Conservation (phyloP, 2,797 vertebrate species). For the Pipistrellus kuhlii region DNA sequence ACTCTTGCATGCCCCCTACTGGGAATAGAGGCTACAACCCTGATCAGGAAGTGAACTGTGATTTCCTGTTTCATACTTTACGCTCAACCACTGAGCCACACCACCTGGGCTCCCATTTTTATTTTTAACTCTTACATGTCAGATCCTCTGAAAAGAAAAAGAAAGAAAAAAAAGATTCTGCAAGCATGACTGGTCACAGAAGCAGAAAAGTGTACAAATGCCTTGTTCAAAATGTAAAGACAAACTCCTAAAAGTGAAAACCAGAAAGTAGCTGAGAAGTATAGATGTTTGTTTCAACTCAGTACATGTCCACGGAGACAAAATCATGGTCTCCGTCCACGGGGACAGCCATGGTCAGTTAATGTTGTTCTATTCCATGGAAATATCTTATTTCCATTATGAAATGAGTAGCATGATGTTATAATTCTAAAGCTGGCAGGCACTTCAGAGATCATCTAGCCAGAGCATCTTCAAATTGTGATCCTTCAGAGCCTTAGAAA, state of each 20-base stretch:
- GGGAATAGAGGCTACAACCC: too few species aligned
- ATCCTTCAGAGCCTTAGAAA: neutral
- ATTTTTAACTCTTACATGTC: conserved; percentile 56
- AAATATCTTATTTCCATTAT: conserved; percentile 21
- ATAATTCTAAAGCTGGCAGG: conserved; percentile 7
- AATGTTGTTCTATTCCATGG: neutral
- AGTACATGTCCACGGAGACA: neutral
- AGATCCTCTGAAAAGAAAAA: neutral
- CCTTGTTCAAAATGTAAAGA: neutral
- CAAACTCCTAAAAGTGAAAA: neutral
- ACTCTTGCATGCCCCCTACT: too few species aligned
- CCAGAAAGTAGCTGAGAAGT: neutral
- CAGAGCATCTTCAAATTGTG: neutral
- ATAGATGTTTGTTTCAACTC: conserved; percentile 34
- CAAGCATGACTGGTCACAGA: neutral
- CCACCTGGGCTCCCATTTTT: neutral
- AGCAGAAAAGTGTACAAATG: neutral
- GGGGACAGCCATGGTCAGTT: neutral
- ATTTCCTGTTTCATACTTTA: too few species aligned
- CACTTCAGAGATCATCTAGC: neutral
- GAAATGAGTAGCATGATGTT: neutral
- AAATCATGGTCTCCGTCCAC: neutral
- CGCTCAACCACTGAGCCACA: too few species aligned
- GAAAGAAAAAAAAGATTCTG: neutral
- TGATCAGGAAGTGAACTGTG: too few species aligned